Base-by-base conservation (phyloP, 2,797 vertebrate genomes). In the Lithobates sylvaticus region DNA sequence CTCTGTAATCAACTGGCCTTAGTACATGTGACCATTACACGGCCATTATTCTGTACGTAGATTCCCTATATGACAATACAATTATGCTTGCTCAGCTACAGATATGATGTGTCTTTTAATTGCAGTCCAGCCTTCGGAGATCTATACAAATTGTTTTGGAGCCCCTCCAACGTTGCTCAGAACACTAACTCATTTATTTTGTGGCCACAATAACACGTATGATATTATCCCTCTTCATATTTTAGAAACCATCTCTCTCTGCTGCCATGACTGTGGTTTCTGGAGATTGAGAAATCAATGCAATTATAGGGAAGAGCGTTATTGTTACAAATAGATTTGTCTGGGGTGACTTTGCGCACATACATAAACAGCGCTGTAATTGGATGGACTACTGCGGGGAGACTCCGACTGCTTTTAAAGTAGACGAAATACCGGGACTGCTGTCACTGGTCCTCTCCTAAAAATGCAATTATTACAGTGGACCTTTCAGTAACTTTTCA, bases 241-340 rank as follows among this genome's bases (percentile, higher is more conserved):
- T 54, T 54, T 54, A 54, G 50, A 54, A 54, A 54, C 50, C 50
- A 54, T 54, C 50, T 54, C 50, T 54, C 16, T 54, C 50, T 54
- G 29, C 29, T 29, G 68, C 10, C 29, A 12, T 70, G 68, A 34
- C 18, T 29, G 68, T 36, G 27, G 68, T 70, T 70, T 29, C 68
- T 70, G 27, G 27, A 36, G 16, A 70, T 70, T 23, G 29, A 29
- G 32, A 70, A 70, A 70, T 70, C 68, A 36, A 70, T 70, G 68
- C 68, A 70, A 36, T 70, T 70, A 70, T 70, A 34, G 29, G 26
- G 7, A 70, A 36, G 68, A 34, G 29, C 21, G 15, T 26, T 65
- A 23, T 70, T 16, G 15, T 70, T 70, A 70, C 26, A 34, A 70
- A 70, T 16, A 34, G 68, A 70, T 70, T 70, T 70, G 29, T 70